phyloP scores from a whole-genome alignment of 2,888 invertebrate genomes.

The Campaea margaritaria region DNA sequence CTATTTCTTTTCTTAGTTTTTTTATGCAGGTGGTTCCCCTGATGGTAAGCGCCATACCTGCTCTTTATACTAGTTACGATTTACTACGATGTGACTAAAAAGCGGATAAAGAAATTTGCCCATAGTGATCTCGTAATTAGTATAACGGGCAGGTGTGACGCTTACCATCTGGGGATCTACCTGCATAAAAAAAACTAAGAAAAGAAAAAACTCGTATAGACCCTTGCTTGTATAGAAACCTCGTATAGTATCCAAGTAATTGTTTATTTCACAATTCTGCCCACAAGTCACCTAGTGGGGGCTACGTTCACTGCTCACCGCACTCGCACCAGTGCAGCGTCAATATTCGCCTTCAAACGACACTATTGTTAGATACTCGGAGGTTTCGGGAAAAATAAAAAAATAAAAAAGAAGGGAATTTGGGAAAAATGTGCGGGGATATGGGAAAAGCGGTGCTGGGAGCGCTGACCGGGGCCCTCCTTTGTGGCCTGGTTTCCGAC shows the following conservation, averaged over 20 bases:
- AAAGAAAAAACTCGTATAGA: constrained; percentile 1
- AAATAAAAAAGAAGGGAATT: background rate
- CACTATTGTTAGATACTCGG: constrained; percentile 11
- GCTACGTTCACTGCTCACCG: constrained; percentile 26
- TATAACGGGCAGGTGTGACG: too few relatives aligned
- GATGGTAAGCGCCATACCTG: too few relatives aligned
- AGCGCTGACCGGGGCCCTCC: constrained; percentile 76
- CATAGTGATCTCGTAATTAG: too few relatives aligned
- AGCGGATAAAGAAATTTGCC: too few relatives aligned
- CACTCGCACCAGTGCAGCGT: constrained; percentile 31
- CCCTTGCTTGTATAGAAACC: constrained; percentile 4
- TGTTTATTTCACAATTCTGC: constrained; percentile 29
- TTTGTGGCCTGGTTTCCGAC: constrained; percentile 75
- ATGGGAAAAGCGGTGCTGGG: constrained; percentile 80
- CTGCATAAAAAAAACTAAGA: background rate
- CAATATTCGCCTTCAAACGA: constrained; percentile 26
- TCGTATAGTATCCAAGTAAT: constrained; percentile 32
- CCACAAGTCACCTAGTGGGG: constrained; percentile 32
- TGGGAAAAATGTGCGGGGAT: constrained; percentile 74
- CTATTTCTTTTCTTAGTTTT: too few relatives aligned
- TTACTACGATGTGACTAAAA: too few relatives aligned
- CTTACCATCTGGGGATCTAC: background rate
- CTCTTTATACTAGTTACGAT: too few relatives aligned
- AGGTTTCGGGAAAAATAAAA: constrained; percentile 18
- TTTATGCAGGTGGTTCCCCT: too few relatives aligned